phyloP scores from a whole-genome alignment of 2,888 invertebrate species.

The Rhorus exstirpatorius region DNA sequence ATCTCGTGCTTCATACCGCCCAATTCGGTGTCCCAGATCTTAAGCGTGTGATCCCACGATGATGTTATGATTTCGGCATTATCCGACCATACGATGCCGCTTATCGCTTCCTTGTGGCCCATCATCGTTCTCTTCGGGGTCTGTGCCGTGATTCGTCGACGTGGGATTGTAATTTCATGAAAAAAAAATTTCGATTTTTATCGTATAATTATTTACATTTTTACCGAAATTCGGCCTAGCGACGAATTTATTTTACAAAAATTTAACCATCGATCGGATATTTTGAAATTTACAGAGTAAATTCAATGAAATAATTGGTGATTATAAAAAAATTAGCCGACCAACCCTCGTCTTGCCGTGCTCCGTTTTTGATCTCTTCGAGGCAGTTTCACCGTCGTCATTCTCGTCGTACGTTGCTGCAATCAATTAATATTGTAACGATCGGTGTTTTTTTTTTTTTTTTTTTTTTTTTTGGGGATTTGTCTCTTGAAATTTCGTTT shows the following conservation, averaged over 20 bases:
- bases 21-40: constrained; percentile 96
- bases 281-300: too few relatives aligned
- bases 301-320: too few relatives aligned
- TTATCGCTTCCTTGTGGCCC: constrained; percentile 97
- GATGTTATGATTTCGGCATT: constrained; percentile 92
- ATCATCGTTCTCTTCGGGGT: constrained; percentile 94
- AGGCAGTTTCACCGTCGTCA: constrained; percentile 88
- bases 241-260: too few relatives aligned
- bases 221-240: too few relatives aligned
- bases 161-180: too few relatives aligned
- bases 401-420: constrained; percentile 85
- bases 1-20: constrained; percentile 94
- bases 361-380: constrained; percentile 89
- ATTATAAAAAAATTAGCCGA: too few relatives aligned
- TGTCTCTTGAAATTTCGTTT: neutral
- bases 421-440: constrained; percentile 34
- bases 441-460: constrained; percentile 13
- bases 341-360: constrained; percentile 88
- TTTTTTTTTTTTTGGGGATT: constrained; percentile 16
- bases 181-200: too few relatives aligned
- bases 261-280: too few relatives aligned
- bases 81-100: constrained; percentile 94
- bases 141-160: constrained; percentile 85
- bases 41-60: constrained; percentile 98
- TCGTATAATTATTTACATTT: too few relatives aligned